Base-by-base conservation (phyloP, 2,113 vertebrate genomes). In the Scolopax mira region DNA sequence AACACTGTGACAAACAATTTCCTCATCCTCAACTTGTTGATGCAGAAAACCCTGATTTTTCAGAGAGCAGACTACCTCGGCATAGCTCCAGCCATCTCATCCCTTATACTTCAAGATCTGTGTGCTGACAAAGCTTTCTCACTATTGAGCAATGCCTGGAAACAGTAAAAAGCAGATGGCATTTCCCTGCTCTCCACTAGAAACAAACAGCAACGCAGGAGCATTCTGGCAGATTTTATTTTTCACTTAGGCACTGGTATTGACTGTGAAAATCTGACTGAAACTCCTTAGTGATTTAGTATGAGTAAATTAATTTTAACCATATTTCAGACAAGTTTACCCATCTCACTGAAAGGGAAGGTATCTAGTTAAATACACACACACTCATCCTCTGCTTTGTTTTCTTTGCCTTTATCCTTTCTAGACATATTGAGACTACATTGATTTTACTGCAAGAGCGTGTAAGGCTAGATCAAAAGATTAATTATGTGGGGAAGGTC, bases 81-180 rank as follows among this genome's bases (percentile, higher is more conserved):
- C 79, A 51, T 6, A 42, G 39, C 25, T 91, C 90, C 91, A 95
- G 24, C 33, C 58, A 5, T 24, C 16, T 66, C 52, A 31, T 21
- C 60, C 67, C 48, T 64, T 8, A 22, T 21, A 51, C 46, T 75
- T 49, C 42, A 7, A 51, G 91, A 44, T 25, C 55, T 62, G 39
- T 66, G 51, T 46, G 60, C 82, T 88, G 88, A 85, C 60, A 93
- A 69, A 91, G 88, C 55, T 79, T 86, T 90, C 73, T 35, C 57
- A 10, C 18, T 42, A 9, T 7, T 58, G 22, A 52, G 75, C 67
- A 48, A 11, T 78, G 60, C 60, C 85, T 84, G 85, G 67, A 90
- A 90, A 86, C 25, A 86, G 55, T 11, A 25, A 44, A 92, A 91
- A 91, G 42, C 94, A 96, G 88, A 95, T 93, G 85, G 82, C 28